Conservation (phyloP, 2,888 invertebrate species). For the Anaspis maculata region DNA sequence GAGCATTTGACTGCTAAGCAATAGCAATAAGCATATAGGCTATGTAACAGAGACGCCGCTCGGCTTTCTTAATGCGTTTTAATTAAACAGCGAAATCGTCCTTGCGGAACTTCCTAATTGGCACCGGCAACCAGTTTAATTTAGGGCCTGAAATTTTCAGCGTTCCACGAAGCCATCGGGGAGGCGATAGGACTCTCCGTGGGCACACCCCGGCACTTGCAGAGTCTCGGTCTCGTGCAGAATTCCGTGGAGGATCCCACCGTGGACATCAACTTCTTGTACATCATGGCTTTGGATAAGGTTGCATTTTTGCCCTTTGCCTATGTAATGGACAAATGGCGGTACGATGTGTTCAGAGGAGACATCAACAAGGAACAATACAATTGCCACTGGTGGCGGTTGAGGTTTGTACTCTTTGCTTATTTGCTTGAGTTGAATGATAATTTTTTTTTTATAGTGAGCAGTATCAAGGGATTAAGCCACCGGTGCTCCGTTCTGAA, state of each 20-base stretch:
- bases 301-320: conserved; percentile 78
- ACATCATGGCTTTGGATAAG: conserved; percentile 79
- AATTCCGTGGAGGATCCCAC: conserved; percentile 73
- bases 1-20: too few species aligned
- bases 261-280: conserved; percentile 78
- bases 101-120: conserved; percentile 6
- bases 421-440: neutral
- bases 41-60: too few species aligned
- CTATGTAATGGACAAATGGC: conserved; percentile 75
- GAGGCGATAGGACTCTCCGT: conserved; percentile 83
- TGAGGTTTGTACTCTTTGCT: conserved; percentile 50
- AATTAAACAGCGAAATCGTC: conserved; percentile 9
- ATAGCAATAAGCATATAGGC: conserved; percentile 7
- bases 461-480: conserved; percentile 76
- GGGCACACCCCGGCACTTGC: conserved; percentile 75
- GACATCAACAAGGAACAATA: conserved; percentile 65
- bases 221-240: conserved; percentile 72
- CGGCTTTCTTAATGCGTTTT: conserved; percentile 9
- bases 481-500: conserved; percentile 76
- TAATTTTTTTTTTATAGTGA: conserved; percentile 49
- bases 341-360: conserved; percentile 78
- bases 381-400: conserved; percentile 83
- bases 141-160: conserved; percentile 48
- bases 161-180: conserved; percentile 89
- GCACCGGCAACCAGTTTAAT: neutral